Conservation (phyloP, 2,888 invertebrate species). For the Metallyticus violacea region DNA sequence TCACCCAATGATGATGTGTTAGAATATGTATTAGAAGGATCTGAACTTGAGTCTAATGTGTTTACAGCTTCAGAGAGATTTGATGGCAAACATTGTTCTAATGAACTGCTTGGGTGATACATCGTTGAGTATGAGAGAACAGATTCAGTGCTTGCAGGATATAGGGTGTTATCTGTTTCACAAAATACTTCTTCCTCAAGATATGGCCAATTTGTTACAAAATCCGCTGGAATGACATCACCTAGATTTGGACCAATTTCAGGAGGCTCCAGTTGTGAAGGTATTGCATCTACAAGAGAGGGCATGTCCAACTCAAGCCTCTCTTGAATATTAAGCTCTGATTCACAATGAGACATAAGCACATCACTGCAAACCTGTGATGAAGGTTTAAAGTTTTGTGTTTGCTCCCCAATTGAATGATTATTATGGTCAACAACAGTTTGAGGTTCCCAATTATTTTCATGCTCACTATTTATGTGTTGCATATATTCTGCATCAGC, state of each 20-base stretch:
- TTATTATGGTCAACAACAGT: neutral
- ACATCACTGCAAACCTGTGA: neutral
- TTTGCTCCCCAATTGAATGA: neutral
- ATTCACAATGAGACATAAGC: neutral
- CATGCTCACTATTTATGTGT: neutral
- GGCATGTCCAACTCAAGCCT: neutral
- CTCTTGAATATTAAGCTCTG: neutral
- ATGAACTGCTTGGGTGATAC: too few species aligned
- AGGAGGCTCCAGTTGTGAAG: neutral
- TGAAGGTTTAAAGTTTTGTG: neutral
- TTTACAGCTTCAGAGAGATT: neutral
- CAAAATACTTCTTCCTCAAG: constrained; percentile 30
- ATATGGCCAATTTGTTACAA: constrained; percentile 31
- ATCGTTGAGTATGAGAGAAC: neutral
- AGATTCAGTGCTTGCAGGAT: neutral
- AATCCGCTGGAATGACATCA: constrained; percentile 19
- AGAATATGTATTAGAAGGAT: neutral
- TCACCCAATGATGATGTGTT: neutral
- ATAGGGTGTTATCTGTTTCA: neutral
- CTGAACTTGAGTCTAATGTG: neutral
- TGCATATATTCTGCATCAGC: neutral
- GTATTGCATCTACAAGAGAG: neutral
- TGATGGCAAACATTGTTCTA: neutral
- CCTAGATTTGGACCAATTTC: neutral
- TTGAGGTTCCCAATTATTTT: neutral